phyloP scores from a whole-genome alignment of 1,140 invertebrate genomes.

The Chionoecetes opilio region DNA sequence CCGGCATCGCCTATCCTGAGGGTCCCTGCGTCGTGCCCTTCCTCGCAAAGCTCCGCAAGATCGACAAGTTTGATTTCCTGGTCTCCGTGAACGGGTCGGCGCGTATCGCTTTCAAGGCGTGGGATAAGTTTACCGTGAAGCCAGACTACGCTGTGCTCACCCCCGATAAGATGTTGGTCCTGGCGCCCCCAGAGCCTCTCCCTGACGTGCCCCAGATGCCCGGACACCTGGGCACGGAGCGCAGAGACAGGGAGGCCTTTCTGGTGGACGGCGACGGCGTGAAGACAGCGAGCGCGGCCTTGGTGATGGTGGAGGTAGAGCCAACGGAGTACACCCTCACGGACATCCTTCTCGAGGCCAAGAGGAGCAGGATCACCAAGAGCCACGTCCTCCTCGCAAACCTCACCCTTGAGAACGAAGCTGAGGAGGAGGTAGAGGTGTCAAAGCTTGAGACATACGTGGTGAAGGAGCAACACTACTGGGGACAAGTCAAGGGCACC shows the following conservation, averaged over 20 bases:
- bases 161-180: conserved; percentile 69
- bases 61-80: conserved; percentile 73
- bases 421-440: conserved; percentile 50
- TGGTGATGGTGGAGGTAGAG: conserved; percentile 72
- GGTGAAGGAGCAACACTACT: conserved; percentile 75
- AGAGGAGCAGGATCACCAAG: neutral
- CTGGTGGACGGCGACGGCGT: conserved; percentile 59
- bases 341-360: conserved; percentile 64
- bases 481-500: conserved; percentile 76
- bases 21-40: conserved; percentile 72
- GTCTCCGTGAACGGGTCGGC: conserved; percentile 76
- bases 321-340: conserved; percentile 70
- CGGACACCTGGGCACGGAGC: conserved; percentile 58
- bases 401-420: conserved; percentile 59
- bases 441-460: conserved; percentile 54
- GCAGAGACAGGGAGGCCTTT: conserved; percentile 41
- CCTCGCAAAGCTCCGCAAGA: conserved; percentile 33
- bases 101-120: conserved; percentile 54
- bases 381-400: conserved; percentile 35
- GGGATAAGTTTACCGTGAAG: conserved; percentile 77
- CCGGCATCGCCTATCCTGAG: conserved; percentile 53
- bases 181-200: conserved; percentile 18
- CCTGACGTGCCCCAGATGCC: conserved; percentile 47
- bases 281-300: conserved; percentile 51
- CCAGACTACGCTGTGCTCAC: conserved; percentile 67